These are phyloP conservation scores for Muscicapa comitata DNA, from an alignment of 2,797 vertebrate species.

Conservation along the genomic window DNA sequence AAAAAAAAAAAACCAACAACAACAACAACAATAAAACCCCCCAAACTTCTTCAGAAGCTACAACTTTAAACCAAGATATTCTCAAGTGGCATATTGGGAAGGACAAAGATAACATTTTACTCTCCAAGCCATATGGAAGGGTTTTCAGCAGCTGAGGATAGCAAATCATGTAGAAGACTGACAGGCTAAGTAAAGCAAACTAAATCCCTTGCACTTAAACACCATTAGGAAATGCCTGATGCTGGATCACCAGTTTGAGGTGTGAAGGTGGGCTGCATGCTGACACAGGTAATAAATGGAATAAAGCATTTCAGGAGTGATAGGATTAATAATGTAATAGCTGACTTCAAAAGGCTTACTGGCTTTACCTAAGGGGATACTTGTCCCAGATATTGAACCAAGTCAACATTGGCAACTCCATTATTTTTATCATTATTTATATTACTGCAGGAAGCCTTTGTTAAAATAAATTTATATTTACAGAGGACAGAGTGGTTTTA, in stretches of 20 bases:
- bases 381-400: slow-evolving; percentile 14
- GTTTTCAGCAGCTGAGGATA: slow-evolving; percentile 62
- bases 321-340: slow-evolving; percentile 32
- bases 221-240: not conserved
- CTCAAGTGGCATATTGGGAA: slow-evolving; percentile 23
- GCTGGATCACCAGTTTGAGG: not conserved
- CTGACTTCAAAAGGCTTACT: not conserved
- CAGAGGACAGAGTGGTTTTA: not conserved
- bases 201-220: slow-evolving; percentile 27
- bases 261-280: slow-evolving; percentile 65
- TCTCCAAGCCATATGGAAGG: slow-evolving; percentile 44
- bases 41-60: not conserved
- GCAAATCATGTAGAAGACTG: not conserved
- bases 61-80: slow-evolving; percentile 17
- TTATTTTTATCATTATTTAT: slow-evolving; percentile 48
- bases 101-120: slow-evolving; percentile 46
- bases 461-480: not conserved
- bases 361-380: not conserved
- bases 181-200: slow-evolving; percentile 10
- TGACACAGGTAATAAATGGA: slow-evolving; percentile 30
- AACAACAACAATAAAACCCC: no score
- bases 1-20: no score
- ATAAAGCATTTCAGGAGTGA: not conserved
- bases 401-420: not conserved
- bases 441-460: slow-evolving; percentile 19